These are phyloP conservation scores for Callithrix jacchus DNA, from an alignment of 2,113 vertebrate genomes.

Conservation along the genomic window DNA sequence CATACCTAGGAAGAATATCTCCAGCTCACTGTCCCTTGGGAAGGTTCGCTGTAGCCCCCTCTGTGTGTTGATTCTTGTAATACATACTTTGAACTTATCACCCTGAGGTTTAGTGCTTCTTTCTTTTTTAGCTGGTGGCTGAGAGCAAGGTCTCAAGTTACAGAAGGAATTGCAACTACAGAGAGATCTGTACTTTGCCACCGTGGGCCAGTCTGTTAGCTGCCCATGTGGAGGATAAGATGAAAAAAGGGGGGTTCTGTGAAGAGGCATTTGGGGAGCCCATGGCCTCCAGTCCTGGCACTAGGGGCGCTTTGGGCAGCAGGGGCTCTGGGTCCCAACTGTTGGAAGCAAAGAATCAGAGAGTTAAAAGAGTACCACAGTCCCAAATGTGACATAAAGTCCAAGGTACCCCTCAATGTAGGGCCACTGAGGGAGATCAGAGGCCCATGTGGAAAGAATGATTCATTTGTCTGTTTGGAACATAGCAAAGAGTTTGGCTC, in stretches of 20 bases:
- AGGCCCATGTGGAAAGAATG: not conserved
- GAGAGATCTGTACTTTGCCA: not conserved
- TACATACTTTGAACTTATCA: not conserved
- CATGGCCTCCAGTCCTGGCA: not conserved
- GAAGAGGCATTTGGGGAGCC: not conserved
- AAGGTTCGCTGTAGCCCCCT: not conserved
- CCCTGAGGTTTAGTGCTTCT: too few relatives aligned
- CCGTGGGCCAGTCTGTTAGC: not conserved
- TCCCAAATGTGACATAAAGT: not conserved
- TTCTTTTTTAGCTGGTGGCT: too few relatives aligned
- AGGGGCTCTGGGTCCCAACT: not conserved
- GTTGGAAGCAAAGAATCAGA: not conserved
- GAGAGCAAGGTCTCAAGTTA: not conserved
- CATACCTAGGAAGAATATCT: too few relatives aligned
- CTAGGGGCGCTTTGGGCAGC: not conserved
- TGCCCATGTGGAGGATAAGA: not conserved
- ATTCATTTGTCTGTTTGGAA: not conserved
- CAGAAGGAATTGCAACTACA: not conserved
- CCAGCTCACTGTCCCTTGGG: not conserved
- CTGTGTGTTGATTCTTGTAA: not conserved
- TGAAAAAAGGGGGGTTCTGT: not conserved
- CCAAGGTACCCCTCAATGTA: not conserved
- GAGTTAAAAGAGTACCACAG: rapidly evolving
- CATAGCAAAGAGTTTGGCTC: not conserved
- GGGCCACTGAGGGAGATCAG: not conserved